Evolutionary conservation across 2,888 invertebrate species (phyloP).

Genomic region (Macropis europaea): DNA sequence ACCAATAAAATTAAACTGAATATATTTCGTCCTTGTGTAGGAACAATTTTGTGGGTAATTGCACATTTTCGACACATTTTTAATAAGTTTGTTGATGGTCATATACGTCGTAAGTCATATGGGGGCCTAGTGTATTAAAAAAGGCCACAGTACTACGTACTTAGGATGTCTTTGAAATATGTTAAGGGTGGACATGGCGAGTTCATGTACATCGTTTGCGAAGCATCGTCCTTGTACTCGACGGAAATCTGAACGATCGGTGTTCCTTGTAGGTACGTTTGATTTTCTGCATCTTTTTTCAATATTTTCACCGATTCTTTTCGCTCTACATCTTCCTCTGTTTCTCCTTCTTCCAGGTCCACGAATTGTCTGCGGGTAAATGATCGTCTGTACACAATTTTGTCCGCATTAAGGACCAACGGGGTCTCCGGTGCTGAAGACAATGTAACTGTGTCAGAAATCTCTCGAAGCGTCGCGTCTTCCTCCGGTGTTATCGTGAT

Average conservation of each 20-base stretch:
- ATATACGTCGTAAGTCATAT: neutral
- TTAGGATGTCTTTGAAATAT: slow-evolving; percentile 56
- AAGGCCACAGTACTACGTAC: slow-evolving; percentile 40
- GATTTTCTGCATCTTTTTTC: slow-evolving; percentile 50
- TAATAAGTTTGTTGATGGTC: too few relatives aligned
- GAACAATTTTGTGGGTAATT: too few relatives aligned
- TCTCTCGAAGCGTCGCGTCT: slow-evolving; percentile 62
- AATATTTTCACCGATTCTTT: neutral
- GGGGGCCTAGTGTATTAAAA: too few relatives aligned
- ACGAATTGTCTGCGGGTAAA: slow-evolving; percentile 47
- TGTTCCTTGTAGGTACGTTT: slow-evolving; percentile 66
- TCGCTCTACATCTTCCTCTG: neutral
- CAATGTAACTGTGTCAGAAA: slow-evolving; percentile 40
- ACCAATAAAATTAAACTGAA: too few relatives aligned
- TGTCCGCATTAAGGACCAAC: slow-evolving; percentile 46
- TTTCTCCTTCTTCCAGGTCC: neutral
- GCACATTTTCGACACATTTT: too few relatives aligned
- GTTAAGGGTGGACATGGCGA: slow-evolving; percentile 38
- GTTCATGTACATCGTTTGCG: slow-evolving; percentile 68
- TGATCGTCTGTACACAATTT: slow-evolving; percentile 51
- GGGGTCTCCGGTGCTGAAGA: slow-evolving; percentile 48
- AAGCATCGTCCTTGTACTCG: slow-evolving; percentile 57
- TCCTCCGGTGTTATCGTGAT: slow-evolving; percentile 67
- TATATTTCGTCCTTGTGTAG: too few relatives aligned
- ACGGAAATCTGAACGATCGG: slow-evolving; percentile 57